Evolutionary conservation across 2,888 invertebrate species (phyloP).

Genomic region (Tetragonula carbonaria): DNA sequence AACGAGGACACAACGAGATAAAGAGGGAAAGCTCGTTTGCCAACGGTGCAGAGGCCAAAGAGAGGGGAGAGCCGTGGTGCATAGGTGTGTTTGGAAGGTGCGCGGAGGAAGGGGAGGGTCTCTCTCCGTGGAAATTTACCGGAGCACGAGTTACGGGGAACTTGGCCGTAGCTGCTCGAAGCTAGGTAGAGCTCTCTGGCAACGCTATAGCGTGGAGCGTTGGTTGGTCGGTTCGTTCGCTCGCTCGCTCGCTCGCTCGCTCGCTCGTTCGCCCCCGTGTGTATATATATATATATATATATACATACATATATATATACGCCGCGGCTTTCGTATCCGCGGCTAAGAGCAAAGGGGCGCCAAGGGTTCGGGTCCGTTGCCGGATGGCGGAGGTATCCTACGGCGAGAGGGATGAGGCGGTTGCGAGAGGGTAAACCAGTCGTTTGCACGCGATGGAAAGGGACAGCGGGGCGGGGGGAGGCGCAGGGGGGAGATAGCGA

Average conservation of each 20-base stretch:
- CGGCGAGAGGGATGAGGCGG: conserved; percentile 68
- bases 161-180: conserved; percentile 76
- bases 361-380: conserved; percentile 77
- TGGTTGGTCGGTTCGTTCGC: not conserved
- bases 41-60: too few relatives aligned
- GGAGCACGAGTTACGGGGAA: conserved; percentile 80
- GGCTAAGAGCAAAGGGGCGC: conserved; percentile 80
- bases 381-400: conserved; percentile 69
- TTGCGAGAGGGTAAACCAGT: conserved; percentile 62
- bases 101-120: conserved; percentile 53
- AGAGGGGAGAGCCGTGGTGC: not conserved
- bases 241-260: conserved; percentile 13
- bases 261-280: conserved; percentile 42
- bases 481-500: conserved; percentile 39
- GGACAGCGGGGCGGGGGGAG: conserved; percentile 39
- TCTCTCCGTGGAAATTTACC: conserved; percentile 79
- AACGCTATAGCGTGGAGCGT: not conserved
- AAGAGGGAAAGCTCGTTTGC: not conserved
- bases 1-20: not conserved
- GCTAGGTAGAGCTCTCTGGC: conserved; percentile 47
- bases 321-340: conserved; percentile 74
- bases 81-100: conserved; percentile 31
- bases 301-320: conserved; percentile 46
- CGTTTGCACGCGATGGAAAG: conserved; percentile 73
- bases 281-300: conserved; percentile 30